A percentile compares a stretch with the other conserved stretches of the same genome.
Conservation (phyloP, 2,113 vertebrate genomes). For the Addax nasomaculatus region DNA sequence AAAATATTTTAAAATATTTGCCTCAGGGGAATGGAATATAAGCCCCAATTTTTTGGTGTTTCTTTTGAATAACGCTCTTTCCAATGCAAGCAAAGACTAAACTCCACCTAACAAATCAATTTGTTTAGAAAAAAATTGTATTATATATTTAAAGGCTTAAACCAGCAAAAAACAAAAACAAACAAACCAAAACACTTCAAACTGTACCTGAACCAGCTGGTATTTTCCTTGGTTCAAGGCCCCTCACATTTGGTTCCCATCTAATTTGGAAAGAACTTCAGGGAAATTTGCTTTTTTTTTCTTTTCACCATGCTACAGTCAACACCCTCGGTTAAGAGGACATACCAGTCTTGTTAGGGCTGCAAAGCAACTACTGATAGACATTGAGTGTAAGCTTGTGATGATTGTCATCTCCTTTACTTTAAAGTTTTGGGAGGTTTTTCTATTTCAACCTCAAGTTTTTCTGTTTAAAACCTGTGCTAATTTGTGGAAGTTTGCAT, state of each 20-base stretch:
- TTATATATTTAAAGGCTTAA: neutral
- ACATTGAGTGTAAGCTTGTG: neutral
- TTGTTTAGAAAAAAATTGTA: neutral
- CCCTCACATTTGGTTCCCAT: neutral
- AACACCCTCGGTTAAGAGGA: neutral
- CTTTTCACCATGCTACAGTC: neutral
- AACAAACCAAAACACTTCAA: neutral
- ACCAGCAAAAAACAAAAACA: neutral
- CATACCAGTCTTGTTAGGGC: neutral
- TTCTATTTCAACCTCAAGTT: neutral
- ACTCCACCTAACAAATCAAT: neutral
- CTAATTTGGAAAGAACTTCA: neutral
- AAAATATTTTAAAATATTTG: constrained; percentile 29
- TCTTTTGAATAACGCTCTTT: neutral
- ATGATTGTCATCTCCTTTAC: neutral
- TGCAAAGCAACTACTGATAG: neutral
- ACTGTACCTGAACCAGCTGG: neutral
- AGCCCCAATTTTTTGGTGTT: neutral
- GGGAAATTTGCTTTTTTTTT: neutral
- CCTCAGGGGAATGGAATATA: neutral
- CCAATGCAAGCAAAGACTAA: constrained; percentile 13
- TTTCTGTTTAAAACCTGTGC: constrained; percentile 1
- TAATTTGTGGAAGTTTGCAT: neutral
- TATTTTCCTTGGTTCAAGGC: neutral
- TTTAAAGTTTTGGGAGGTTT: neutral